Percentiles rank a stretch among this genome's conserved stretches.
Conservation (phyloP, 2,113 vertebrate species). For the Phyllostomus discolor region DNA sequence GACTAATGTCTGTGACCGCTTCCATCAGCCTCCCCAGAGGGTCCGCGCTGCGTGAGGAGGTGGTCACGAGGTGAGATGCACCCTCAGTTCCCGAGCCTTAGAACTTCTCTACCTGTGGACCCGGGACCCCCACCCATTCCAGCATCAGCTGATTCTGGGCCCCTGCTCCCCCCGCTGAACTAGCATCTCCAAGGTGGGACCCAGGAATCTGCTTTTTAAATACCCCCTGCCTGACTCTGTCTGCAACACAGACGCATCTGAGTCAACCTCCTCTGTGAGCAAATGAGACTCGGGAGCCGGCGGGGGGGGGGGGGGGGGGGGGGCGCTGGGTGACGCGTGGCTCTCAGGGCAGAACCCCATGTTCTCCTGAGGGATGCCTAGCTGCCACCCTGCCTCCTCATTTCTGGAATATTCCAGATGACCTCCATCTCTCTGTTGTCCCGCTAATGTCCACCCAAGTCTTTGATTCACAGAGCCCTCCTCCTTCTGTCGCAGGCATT, state of each 20-base stretch:
- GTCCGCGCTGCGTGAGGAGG: not conserved
- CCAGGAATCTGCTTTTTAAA: not conserved
- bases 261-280: no score
- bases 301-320: no score
- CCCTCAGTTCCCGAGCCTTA: fast-evolving
- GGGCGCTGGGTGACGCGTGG: not conserved
- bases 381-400: not conserved
- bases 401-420: not conserved
- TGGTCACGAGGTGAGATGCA: not conserved
- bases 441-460: not conserved
- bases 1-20: not conserved
- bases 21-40: not conserved
- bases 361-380: not conserved
- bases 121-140: not conserved
- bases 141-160: not conserved
- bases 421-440: not conserved
- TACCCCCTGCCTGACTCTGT: not conserved
- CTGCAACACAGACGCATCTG: not conserved
- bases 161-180: not conserved
- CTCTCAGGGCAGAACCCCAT: not conserved
- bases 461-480: not conserved
- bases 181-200: not conserved
- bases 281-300: not conserved
- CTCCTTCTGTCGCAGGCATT: conserved; percentile 79
- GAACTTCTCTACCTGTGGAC: not conserved